A percentile compares a stretch with the other conserved stretches of the same genome.
Evolutionary conservation across 2,113 vertebrate genomes (phyloP).

Genomic region (Cololabis saira): DNA sequence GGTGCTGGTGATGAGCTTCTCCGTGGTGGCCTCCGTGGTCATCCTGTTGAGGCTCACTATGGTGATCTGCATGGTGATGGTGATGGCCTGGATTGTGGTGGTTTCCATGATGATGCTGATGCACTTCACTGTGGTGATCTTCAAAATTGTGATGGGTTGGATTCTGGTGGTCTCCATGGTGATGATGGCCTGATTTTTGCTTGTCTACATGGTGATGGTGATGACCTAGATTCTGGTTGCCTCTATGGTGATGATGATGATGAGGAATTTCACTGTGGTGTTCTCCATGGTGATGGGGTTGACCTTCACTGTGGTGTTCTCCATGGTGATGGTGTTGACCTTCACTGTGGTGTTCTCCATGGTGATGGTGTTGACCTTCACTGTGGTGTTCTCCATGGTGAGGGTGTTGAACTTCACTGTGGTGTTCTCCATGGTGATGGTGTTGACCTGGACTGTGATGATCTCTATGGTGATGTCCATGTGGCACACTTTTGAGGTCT

Average conservation of each 20-base stretch:
- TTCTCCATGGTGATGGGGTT: slow-evolving; percentile 15
- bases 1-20: slow-evolving; percentile 5
- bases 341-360: background rate
- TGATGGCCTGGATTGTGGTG: background rate
- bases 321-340: slow-evolving; percentile 8
- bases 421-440: slow-evolving; percentile 23
- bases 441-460: background rate
- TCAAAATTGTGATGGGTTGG: background rate
- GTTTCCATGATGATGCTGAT: background rate
- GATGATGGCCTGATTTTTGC: slow-evolving; percentile 9
- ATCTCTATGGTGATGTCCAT: slow-evolving; percentile 2
- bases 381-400: background rate
- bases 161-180: slow-evolving; percentile 9
- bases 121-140: slow-evolving; percentile 3
- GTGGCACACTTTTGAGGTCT: slow-evolving; percentile 1
- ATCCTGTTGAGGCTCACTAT: background rate
- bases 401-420: background rate
- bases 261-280: background rate
- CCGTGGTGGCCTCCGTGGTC: slow-evolving; percentile 18
- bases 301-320: slow-evolving; percentile 1
- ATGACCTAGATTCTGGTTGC: slow-evolving; percentile 13
- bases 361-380: background rate
- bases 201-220: slow-evolving; percentile 19
- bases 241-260: background rate
- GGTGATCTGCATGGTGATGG: slow-evolving; percentile 7